Conservation (phyloP, 2,797 vertebrate genomes). For the Myripristis jacobus region DNA sequence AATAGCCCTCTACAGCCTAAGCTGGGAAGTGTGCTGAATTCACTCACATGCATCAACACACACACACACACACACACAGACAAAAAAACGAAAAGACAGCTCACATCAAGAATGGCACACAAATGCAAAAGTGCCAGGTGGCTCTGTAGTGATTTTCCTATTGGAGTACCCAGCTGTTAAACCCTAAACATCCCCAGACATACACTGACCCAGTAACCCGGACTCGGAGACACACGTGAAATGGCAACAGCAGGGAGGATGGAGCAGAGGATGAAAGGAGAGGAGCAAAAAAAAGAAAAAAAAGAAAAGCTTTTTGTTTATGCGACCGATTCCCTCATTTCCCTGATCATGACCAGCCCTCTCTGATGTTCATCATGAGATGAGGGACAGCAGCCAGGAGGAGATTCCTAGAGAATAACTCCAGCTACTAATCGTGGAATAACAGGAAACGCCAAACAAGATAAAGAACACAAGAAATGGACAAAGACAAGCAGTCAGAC, state of each 20-base stretch:
- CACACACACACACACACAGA: too few species aligned
- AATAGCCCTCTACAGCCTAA: neutral
- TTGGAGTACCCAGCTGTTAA: too few species aligned
- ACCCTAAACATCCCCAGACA: constrained; percentile 27
- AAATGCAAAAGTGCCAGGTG: too few species aligned
- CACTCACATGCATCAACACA: too few species aligned
- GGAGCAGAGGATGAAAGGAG: constrained; percentile 15
- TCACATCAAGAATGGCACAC: too few species aligned
- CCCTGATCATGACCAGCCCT: neutral
- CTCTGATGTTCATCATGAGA: constrained; percentile 12
- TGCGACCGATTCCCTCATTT: constrained; percentile 25
- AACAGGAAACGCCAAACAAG: constrained; percentile 37
- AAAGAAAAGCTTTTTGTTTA: constrained; percentile 20
- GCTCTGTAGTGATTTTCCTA: too few species aligned
- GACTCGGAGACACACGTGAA: constrained; percentile 26
- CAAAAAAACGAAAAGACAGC: too few species aligned
- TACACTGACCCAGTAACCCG: constrained; percentile 57
- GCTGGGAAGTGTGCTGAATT: too few species aligned
- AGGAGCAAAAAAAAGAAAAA: too few species aligned
- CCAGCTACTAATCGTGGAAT: constrained; percentile 6
- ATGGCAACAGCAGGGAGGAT: constrained; percentile 35
- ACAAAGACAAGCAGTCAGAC: constrained; percentile 1
- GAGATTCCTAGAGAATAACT: constrained; percentile 8
- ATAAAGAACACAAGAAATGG: constrained; percentile 6
- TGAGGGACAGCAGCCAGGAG: neutral